Evolutionary conservation across 2,113 vertebrate species (phyloP).

Genomic region (Ornithorhynchus anatinus): DNA sequence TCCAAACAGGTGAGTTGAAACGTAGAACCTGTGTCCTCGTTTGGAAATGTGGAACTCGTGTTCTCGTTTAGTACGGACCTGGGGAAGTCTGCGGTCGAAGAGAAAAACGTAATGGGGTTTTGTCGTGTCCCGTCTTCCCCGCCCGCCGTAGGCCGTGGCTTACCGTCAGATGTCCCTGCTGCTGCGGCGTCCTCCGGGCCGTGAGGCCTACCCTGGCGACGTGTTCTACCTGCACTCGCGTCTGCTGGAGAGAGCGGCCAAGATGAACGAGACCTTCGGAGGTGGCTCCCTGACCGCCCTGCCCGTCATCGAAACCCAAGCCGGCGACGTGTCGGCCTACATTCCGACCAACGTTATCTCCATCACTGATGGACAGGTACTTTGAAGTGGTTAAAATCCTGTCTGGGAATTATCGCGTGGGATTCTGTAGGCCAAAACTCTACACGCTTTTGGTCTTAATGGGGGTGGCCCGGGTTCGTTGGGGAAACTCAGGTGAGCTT

Average conservation of each 20-base stretch:
- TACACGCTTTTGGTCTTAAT: no score
- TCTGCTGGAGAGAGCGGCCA: constrained; percentile 95
- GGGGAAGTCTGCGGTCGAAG: no score
- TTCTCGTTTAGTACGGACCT: no score
- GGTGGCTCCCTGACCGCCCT: constrained; percentile 94
- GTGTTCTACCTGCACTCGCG: constrained; percentile 99
- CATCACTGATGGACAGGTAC: constrained; percentile 97
- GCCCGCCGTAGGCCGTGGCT: constrained; percentile 83
- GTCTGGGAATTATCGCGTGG: neutral
- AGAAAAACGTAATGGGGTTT: no score
- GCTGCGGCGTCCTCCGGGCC: constrained; percentile 94
- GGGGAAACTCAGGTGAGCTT: no score
- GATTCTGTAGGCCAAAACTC: no score
- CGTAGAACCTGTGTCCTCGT: neutral
- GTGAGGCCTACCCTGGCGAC: constrained; percentile 96
- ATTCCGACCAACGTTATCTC: constrained; percentile 99
- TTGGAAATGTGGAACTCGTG: no score
- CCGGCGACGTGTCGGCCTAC: constrained; percentile 98
- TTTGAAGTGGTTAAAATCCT: neutral
- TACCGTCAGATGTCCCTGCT: constrained; percentile 98
- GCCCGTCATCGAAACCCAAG: constrained; percentile 99
- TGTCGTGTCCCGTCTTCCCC: no score
- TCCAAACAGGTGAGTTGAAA: constrained; percentile 89
- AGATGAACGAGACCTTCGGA: constrained; percentile 96
- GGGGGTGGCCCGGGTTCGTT: no score